Conservation (phyloP, 2,888 invertebrate species). For the Campaea margaritaria region DNA sequence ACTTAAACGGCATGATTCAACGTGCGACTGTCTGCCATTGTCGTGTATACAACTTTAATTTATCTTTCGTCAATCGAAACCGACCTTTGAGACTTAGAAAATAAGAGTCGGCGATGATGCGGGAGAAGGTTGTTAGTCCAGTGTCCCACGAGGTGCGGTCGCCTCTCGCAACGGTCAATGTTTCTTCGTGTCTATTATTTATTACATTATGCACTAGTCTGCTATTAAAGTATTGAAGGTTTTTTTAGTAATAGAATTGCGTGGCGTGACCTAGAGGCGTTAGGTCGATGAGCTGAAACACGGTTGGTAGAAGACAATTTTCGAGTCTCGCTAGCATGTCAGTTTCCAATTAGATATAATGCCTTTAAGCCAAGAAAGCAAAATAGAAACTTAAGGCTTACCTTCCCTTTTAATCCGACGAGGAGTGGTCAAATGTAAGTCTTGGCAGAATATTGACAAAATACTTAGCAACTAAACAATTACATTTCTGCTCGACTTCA, state of each 20-base stretch:
- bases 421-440: too few relatives aligned
- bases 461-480: neutral
- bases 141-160: conserved; percentile 58
- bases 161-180: conserved; percentile 62
- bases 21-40: conserved; percentile 73
- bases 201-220: conserved; percentile 16
- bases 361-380: too few relatives aligned
- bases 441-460: neutral
- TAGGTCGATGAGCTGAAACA: conserved; percentile 20
- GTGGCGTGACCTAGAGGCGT: conserved; percentile 23
- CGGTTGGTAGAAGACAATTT: too few relatives aligned
- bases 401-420: too few relatives aligned
- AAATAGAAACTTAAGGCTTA: too few relatives aligned
- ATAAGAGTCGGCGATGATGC: conserved; percentile 39
- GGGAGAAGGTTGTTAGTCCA: conserved; percentile 25
- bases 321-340: too few relatives aligned
- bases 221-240: conserved; percentile 24
- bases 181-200: conserved; percentile 37
- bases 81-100: conserved; percentile 43
- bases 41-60: conserved; percentile 50
- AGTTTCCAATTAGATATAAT: too few relatives aligned
- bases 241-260: conserved; percentile 19
- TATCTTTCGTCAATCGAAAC: conserved; percentile 33
- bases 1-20: conserved; percentile 63
- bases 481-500: neutral